Percentiles rank a stretch among this genome's conserved stretches.
These are phyloP conservation scores for Drosophila melanosoma DNA, from an alignment of 2,888 invertebrate genomes.

Conservation along the genomic window DNA sequence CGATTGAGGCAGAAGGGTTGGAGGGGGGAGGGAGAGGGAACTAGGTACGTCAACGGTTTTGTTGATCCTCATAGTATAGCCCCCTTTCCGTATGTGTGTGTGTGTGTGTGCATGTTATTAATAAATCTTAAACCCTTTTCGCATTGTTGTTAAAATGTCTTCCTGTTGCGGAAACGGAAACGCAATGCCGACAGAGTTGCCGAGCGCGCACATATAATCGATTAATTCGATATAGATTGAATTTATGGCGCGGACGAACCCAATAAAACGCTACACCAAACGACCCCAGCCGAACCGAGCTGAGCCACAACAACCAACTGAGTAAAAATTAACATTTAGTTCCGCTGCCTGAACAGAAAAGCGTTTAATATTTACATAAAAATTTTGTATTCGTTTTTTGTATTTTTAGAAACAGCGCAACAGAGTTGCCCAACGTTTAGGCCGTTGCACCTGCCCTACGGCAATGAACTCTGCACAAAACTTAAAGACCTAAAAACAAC, in stretches of 20 bases:
- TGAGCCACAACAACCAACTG: background rate
- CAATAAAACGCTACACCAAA: slow-evolving; percentile 17
- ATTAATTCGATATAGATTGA: slow-evolving; percentile 85
- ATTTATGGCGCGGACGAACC: slow-evolving; percentile 80
- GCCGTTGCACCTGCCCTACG: slow-evolving; percentile 74
- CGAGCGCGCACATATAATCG: slow-evolving; percentile 80
- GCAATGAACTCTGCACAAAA: slow-evolving; percentile 62
- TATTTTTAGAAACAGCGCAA: slow-evolving; percentile 11
- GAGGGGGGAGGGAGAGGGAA: background rate
- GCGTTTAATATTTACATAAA: slow-evolving; percentile 13
- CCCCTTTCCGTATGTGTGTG: background rate
- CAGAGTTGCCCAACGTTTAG: slow-evolving; percentile 46
- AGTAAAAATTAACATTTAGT: slow-evolving; percentile 16
- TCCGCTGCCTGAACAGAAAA: slow-evolving; percentile 12
- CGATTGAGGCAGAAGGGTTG: background rate
- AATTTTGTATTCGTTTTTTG: slow-evolving; percentile 30
- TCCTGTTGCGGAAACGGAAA: slow-evolving; percentile 83
- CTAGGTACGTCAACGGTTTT: slow-evolving; percentile 49
- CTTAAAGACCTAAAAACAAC: slow-evolving; percentile 50
- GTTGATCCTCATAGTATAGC: slow-evolving; percentile 44
- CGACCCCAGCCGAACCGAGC: background rate
- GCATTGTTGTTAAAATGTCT: slow-evolving; percentile 59
- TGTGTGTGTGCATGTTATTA: slow-evolving; percentile 66
- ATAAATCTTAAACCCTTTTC: slow-evolving; percentile 84
- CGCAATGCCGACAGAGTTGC: slow-evolving; percentile 83